phyloP scores from a whole-genome alignment of 2,888 invertebrate species.

The Tortrix viridana region DNA sequence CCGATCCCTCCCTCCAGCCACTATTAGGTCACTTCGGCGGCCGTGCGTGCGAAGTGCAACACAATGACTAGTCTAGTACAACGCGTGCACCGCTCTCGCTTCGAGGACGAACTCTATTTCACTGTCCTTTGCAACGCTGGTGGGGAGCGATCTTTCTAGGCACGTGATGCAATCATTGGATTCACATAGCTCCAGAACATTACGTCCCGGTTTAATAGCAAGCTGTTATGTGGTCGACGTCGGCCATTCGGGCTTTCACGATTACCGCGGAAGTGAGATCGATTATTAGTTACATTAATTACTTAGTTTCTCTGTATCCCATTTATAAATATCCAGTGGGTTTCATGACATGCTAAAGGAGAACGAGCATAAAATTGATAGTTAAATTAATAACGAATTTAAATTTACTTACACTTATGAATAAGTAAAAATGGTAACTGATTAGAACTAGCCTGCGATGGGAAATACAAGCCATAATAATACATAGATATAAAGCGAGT shows the following conservation, averaged over 20 bases:
- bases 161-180: slow-evolving; percentile 76
- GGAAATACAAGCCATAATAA: too few species aligned
- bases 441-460: too few species aligned
- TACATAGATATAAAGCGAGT: not conserved
- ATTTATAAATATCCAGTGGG: not conserved
- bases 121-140: slow-evolving; percentile 82
- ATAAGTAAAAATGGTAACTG: too few species aligned
- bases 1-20: slow-evolving; percentile 83
- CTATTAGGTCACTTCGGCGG: slow-evolving; percentile 82
- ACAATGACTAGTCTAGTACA: slow-evolving; percentile 82
- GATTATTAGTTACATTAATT: slow-evolving; percentile 11
- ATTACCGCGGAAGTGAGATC: slow-evolving; percentile 24
- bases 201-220: slow-evolving; percentile 63
- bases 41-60: slow-evolving; percentile 82
- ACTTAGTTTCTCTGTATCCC: not conserved
- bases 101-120: slow-evolving; percentile 85
- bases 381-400: too few species aligned
- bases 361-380: too few species aligned
- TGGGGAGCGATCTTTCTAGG: slow-evolving; percentile 83
- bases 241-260: slow-evolving; percentile 8
- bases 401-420: too few species aligned
- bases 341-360: too few species aligned
- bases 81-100: slow-evolving; percentile 84
- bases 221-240: slow-evolving; percentile 48
- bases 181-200: slow-evolving; percentile 61